phyloP scores from a whole-genome alignment of 1,140 invertebrate genomes.

The Aphelenchoides besseyi region DNA sequence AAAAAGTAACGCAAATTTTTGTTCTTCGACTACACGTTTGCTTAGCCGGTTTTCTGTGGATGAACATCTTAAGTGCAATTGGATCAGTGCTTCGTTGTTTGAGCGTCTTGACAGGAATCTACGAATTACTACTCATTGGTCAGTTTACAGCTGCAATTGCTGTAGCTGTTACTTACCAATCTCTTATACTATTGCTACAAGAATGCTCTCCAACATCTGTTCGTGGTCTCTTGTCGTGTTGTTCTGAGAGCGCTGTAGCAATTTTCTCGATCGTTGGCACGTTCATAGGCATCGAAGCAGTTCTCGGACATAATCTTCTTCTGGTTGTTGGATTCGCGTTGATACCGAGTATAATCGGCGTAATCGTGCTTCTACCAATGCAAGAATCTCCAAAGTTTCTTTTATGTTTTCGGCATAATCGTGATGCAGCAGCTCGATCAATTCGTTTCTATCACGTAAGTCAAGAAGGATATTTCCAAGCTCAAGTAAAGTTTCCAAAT shows the following conservation, averaged over 20 bases:
- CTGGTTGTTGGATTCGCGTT: conserved; percentile 35
- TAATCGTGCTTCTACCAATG: conserved; percentile 33
- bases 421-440: conserved; percentile 19
- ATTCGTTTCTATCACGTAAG: conserved; percentile 42
- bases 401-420: conserved; percentile 29
- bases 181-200: conserved; percentile 35
- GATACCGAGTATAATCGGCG: conserved; percentile 31
- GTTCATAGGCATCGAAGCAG: conserved; percentile 35
- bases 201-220: conserved; percentile 38
- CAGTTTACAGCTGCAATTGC: conserved; percentile 39
- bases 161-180: conserved; percentile 43
- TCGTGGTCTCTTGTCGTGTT: conserved; percentile 26
- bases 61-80: conserved; percentile 22
- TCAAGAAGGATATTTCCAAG: too few species aligned
- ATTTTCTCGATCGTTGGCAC: conserved; percentile 27
- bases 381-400: conserved; percentile 42
- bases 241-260: conserved; percentile 30
- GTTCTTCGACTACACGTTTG: conserved; percentile 17
- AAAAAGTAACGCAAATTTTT: conserved; percentile 43
- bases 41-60: conserved; percentile 33
- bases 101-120: conserved; percentile 24
- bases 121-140: conserved; percentile 39
- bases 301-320: conserved; percentile 29
- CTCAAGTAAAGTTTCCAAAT: too few species aligned
- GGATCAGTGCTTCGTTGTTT: conserved; percentile 30